phyloP scores from a whole-genome alignment of 2,888 invertebrate genomes.

The Trissolcus japonicus region DNA sequence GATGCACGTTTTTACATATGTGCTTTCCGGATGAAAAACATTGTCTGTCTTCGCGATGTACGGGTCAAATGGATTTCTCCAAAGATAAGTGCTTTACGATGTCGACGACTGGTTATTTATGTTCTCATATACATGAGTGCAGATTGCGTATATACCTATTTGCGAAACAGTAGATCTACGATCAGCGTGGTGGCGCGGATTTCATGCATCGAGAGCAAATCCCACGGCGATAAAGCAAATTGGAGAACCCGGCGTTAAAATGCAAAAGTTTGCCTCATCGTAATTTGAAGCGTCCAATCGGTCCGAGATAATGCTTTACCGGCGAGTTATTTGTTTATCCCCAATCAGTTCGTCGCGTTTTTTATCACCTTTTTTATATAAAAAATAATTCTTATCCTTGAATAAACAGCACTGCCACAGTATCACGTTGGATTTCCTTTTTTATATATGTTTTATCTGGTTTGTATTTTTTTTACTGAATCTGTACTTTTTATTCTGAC shows the following conservation, averaged over 20 bases:
- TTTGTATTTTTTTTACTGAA: background rate
- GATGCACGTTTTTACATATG: conserved; percentile 11
- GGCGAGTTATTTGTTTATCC: background rate
- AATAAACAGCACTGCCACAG: background rate
- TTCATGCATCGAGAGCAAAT: conserved; percentile 53
- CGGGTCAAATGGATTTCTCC: conserved; percentile 65
- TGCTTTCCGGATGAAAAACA: conserved; percentile 40
- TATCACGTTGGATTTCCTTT: background rate
- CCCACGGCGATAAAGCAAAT: conserved; percentile 57
- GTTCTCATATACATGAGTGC: conserved; percentile 36
- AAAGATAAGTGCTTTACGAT: conserved; percentile 61
- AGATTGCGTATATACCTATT: conserved; percentile 51
- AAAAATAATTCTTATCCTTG: background rate
- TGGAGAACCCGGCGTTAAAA: conserved; percentile 53
- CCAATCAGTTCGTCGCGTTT: background rate
- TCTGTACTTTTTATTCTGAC: conserved; percentile 23
- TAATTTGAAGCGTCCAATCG: conserved; percentile 36
- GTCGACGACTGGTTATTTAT: conserved; percentile 52
- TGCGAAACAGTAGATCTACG: conserved; percentile 55
- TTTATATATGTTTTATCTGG: background rate
- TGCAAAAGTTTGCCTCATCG: conserved; percentile 53
- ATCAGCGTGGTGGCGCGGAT: conserved; percentile 44
- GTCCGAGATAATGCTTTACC: no score
- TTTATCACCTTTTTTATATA: background rate
- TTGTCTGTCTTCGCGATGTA: conserved; percentile 52